Percentiles rank a stretch among this genome's conserved stretches.
Evolutionary conservation across 2,888 invertebrate genomes (phyloP).

Genomic region (Psococerastis gibbosa): DNA sequence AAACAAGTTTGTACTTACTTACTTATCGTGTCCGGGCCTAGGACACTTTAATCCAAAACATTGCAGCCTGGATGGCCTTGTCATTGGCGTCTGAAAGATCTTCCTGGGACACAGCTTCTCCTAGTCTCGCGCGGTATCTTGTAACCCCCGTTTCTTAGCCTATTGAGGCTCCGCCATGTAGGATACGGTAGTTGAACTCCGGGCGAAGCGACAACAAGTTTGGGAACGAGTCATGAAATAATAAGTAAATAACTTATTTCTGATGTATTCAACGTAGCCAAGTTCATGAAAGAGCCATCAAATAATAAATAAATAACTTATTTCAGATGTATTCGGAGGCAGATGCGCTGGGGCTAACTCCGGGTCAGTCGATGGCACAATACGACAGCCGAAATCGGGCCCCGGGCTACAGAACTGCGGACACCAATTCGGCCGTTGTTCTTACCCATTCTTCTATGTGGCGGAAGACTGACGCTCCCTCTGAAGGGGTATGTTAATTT

Average conservation of each 20-base stretch:
- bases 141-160: too few relatives aligned
- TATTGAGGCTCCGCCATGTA: too few relatives aligned
- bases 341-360: constrained; percentile 46
- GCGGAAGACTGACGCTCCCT: too few relatives aligned
- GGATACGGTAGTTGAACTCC: too few relatives aligned
- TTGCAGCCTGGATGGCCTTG: too few relatives aligned
- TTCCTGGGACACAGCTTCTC: too few relatives aligned
- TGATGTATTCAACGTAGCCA: constrained; percentile 34
- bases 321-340: constrained; percentile 44
- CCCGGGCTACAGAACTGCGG: constrained; percentile 36
- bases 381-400: constrained; percentile 66
- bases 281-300: background rate
- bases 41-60: too few relatives aligned
- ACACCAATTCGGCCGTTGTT: constrained; percentile 36
- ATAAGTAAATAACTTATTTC: constrained; percentile 22
- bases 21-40: too few relatives aligned
- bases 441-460: constrained; percentile 46
- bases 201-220: background rate
- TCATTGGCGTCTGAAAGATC: too few relatives aligned
- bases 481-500: too few relatives aligned
- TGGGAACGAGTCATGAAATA: background rate
- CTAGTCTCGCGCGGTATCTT: too few relatives aligned
- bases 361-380: constrained; percentile 39
- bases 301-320: constrained; percentile 14
- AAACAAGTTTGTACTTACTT: too few relatives aligned